phyloP scores from a whole-genome alignment of 2,797 vertebrate genomes.

The Tolypeutes matacus region DNA sequence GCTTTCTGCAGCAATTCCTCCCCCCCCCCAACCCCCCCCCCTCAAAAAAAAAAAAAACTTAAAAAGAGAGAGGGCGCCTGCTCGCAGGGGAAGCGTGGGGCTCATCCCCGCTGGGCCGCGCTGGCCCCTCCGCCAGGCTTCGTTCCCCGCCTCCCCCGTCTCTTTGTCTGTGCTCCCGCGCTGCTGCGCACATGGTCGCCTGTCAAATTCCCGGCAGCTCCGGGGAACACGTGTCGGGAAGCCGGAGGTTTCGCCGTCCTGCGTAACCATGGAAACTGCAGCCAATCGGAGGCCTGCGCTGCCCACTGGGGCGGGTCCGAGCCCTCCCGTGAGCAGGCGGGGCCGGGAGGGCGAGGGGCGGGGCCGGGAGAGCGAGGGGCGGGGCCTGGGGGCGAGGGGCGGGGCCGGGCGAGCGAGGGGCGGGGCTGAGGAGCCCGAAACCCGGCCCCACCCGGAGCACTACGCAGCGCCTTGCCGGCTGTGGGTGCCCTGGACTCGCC shows the following conservation, averaged over 20 bases:
- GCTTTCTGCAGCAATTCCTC: neutral
- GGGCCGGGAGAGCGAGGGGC: neutral
- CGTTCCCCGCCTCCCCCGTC: constrained; percentile 76
- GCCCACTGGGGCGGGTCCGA: constrained; percentile 83
- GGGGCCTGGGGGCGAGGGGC: neutral
- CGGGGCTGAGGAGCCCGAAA: neutral
- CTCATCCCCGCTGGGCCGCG: constrained; percentile 68
- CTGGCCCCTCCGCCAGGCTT: constrained; percentile 27
- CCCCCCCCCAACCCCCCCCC: neutral
- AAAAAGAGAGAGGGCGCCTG: constrained; percentile 8
- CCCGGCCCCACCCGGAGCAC: accelerated
- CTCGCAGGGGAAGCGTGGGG: constrained; percentile 76
- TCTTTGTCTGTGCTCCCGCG: constrained; percentile 85
- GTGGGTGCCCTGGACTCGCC: neutral
- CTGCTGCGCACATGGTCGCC: constrained; percentile 81
- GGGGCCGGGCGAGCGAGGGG: neutral
- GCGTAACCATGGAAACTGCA: constrained; percentile 92
- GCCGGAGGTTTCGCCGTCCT: constrained; percentile 84
- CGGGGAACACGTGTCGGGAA: constrained; percentile 87
- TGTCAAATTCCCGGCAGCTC: constrained; percentile 89
- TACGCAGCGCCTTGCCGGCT: neutral
- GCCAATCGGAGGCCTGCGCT: constrained; percentile 88
- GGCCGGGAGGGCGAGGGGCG: constrained; percentile 53
- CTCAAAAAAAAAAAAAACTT: neutral
- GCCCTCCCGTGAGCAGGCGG: constrained; percentile 74